A percentile compares a stretch with the other conserved stretches of the same genome.
Evolutionary conservation across 37 sponge, comb jelly and placozoan genomes (phyloP).

Genomic region (Oopsacas minuta): DNA sequence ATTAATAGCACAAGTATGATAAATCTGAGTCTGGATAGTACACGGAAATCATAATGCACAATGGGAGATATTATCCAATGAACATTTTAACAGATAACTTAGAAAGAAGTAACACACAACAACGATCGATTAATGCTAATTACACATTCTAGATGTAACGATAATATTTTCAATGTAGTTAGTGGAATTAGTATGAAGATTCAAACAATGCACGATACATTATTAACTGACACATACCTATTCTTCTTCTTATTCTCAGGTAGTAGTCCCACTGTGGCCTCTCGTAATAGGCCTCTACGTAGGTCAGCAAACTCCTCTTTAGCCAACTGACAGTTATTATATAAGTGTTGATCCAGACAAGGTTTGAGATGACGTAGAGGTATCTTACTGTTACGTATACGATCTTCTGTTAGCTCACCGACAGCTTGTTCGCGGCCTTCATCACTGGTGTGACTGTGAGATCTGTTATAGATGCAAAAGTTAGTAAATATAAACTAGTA

Average conservation of each 20-base stretch:
- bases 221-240: neutral
- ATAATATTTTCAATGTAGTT: no score
- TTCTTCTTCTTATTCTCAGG: slow-evolving; percentile 2
- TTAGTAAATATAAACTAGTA: neutral
- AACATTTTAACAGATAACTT: no score
- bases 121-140: no score
- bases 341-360: neutral
- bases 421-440: neutral
- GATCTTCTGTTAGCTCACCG: neutral
- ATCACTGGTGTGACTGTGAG: neutral
- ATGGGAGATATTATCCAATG: no score
- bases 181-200: no score
- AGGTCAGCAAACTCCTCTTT: neutral
- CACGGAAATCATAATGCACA: no score
- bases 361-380: slow-evolving; percentile 6
- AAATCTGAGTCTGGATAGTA: no score
- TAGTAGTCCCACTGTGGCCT: neutral
- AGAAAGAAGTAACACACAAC: no score
- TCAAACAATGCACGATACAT: no score
- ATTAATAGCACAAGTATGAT: no score
- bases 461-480: neutral
- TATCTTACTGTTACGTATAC: slow-evolving; percentile 3
- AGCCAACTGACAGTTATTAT: neutral
- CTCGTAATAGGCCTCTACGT: neutral
- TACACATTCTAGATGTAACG: no score